Evolutionary conservation across 2,797 vertebrate genomes (phyloP), one percentile per base, ranked within the genome.

Genomic region (Balearica regulorum): DNA sequence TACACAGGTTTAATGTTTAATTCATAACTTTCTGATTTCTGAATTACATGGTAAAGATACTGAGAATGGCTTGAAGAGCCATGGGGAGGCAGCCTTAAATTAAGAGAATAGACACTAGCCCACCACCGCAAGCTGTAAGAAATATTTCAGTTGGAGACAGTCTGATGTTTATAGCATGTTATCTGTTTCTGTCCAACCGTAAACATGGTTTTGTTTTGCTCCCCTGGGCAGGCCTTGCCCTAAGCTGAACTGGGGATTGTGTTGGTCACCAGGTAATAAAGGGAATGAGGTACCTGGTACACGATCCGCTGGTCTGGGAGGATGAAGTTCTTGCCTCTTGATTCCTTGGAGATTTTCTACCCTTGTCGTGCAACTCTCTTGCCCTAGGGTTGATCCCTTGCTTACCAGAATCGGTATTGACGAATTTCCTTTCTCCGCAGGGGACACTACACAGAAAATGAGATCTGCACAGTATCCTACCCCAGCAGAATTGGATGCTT

Each of bases 401-500:
- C 80, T 97, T 94, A 65, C 92, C 94, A 96, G 97, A 76, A 89
- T 66, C n/a, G 43, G 64, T 79, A 91, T n/a, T 97, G 90, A 98
- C 15, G 0, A 75, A 57, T 90, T 94, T 87, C 91, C 83, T 97
- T 94, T 97, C 93, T 98, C 97, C 97, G 8, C 98, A 99, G 99
- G 99, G 99, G 99, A 99, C 99, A 99, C 99, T 99, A 99, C 99
- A 99, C 99, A 99, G 99, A 99, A 99, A 99, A 99, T 99, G 99
- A 99, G 99, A 99, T 99, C 99, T 97, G 98, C 99, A 99, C 99
- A 99, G 98, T 99, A 99, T 98, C 99, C 99, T 98, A 99, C 99
- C 98, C 99, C 99, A 98, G 99, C 99, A 98, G 99, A 99, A 99
- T 99, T 99, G 99, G 99, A 99, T 98, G 99, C 99, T 93, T 99